Evolutionary conservation across 1,140 invertebrate species (phyloP).

Genomic region (Aphidius gifuensis): DNA sequence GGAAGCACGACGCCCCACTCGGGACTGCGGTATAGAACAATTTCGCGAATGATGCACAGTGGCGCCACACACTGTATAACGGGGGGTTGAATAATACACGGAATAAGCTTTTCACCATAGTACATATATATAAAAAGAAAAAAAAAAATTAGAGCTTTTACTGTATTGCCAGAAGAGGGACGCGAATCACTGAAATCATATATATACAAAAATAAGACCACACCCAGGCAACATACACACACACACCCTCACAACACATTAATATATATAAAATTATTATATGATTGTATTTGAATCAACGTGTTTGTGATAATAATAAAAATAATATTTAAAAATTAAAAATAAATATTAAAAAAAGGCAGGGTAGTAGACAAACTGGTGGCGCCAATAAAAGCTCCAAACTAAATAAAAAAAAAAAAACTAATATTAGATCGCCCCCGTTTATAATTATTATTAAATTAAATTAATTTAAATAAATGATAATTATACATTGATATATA

Average conservation of each 20-base stretch:
- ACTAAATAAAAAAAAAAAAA: no score
- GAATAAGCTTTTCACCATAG: no score
- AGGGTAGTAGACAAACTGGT: background rate
- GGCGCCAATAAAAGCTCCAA: background rate
- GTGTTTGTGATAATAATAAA: no score
- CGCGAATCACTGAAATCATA: background rate
- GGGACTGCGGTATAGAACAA: slow-evolving; percentile 16
- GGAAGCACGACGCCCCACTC: slow-evolving; percentile 25
- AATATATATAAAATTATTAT: background rate
- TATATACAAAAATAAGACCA: slow-evolving; percentile 20
- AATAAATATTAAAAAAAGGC: slow-evolving; percentile 1
- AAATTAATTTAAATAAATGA: no score
- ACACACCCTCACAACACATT: background rate
- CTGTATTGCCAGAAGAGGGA: background rate
- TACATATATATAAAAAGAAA: no score
- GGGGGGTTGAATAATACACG: background rate
- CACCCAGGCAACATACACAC: slow-evolving; percentile 24
- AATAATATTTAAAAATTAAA: background rate
- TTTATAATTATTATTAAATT: no score
- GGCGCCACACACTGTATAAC: background rate
- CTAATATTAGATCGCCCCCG: no score
- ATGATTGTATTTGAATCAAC: no score
- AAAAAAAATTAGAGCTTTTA: no score
- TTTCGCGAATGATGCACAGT: slow-evolving; percentile 7
- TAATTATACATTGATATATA: background rate